These are phyloP conservation scores for Falco biarmicus DNA, from an alignment of 2,797 vertebrate species.

Conservation along the genomic window DNA sequence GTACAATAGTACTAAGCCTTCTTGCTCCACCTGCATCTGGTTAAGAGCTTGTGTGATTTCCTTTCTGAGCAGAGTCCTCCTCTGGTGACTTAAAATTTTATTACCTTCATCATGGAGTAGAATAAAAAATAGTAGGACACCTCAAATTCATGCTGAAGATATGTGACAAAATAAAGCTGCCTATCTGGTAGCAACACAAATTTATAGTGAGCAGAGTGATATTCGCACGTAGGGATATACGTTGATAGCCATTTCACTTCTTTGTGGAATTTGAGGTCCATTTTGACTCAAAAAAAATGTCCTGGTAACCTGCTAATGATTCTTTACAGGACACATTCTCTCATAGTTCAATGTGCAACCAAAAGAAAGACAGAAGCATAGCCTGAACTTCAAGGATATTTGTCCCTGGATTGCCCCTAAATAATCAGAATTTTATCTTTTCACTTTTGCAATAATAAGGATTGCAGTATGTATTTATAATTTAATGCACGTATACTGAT, in stretches of 20 bases:
- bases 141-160: background rate
- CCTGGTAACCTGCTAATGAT: background rate
- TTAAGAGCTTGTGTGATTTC: conserved; percentile 54
- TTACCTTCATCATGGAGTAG: background rate
- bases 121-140: background rate
- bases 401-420: background rate
- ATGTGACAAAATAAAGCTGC: background rate
- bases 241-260: background rate
- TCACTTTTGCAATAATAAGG: background rate
- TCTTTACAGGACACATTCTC: background rate
- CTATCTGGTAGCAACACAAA: background rate
- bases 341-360: background rate
- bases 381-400: background rate
- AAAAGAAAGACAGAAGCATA: background rate
- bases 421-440: background rate
- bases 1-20: conserved; percentile 9
- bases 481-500: background rate
- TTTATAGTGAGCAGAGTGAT: background rate
- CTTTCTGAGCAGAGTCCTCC: background rate
- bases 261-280: background rate
- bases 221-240: background rate
- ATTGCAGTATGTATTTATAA: background rate
- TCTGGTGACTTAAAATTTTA: conserved; percentile 34
- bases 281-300: background rate
- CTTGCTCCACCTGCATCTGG: conserved; percentile 48